These are phyloP conservation scores for Parnassius orleans DNA, from an alignment of 2,888 invertebrate genomes.

Conservation along the genomic window DNA sequence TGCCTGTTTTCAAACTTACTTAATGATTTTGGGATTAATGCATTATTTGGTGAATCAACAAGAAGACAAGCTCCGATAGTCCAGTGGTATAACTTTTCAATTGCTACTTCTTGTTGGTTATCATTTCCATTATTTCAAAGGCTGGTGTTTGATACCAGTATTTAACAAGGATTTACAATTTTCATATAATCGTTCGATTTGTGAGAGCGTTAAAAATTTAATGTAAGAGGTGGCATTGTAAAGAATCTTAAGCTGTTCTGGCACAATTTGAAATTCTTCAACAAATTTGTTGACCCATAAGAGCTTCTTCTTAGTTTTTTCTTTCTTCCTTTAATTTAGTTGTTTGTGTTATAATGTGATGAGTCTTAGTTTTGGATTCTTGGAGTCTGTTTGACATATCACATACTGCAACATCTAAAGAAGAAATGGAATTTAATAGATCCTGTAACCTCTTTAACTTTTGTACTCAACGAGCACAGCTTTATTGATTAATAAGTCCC, in stretches of 20 bases:
- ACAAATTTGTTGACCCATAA: conserved; percentile 67
- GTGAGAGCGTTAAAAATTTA: conserved; percentile 93
- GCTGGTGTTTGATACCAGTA: conserved; percentile 94
- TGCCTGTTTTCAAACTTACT: conserved; percentile 94
- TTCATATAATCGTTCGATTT: conserved; percentile 92
- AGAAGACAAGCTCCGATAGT: conserved; percentile 93
- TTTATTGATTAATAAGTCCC: conserved; percentile 92
- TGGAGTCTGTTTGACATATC: conserved; percentile 94
- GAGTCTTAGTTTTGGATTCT: conserved; percentile 90
- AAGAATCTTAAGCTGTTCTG: conserved; percentile 88
- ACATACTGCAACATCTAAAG: conserved; percentile 91
- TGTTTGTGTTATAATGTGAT: conserved; percentile 94
- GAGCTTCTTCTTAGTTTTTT: conserved; percentile 74
- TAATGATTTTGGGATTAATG: conserved; percentile 92
- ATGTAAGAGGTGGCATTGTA: conserved; percentile 86
- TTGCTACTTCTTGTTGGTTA: conserved; percentile 95
- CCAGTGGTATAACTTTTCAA: conserved; percentile 98
- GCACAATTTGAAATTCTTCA: conserved; percentile 79
- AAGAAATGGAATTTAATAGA: conserved; percentile 88
- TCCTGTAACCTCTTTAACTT: conserved; percentile 89
- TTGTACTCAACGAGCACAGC: conserved; percentile 87
- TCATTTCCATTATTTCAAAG: conserved; percentile 97
- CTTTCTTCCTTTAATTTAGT: conserved; percentile 92
- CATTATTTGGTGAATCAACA: conserved; percentile 90
- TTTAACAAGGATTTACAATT: conserved; percentile 93